A percentile compares a stretch with the other conserved stretches of the same genome.
These are phyloP conservation scores for Anthopleura xanthogrammica DNA, from an alignment of 92 coral and sea anemone genomes.

Conservation along the genomic window DNA sequence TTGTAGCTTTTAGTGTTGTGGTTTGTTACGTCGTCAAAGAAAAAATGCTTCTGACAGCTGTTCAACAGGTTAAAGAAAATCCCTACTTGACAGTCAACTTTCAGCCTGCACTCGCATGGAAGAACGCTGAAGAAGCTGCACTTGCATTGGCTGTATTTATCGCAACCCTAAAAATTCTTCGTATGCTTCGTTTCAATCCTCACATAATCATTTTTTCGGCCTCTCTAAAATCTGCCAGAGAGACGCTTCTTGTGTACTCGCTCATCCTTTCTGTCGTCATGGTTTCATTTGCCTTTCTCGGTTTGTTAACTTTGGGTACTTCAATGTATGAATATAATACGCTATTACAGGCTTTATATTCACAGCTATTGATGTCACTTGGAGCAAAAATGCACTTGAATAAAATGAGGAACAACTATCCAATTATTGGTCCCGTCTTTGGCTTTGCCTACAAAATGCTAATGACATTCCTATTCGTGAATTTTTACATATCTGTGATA, in stretches of 20 bases:
- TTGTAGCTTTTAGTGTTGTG: conserved; percentile 48
- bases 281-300: conserved; percentile 49
- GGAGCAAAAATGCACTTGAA: conserved; percentile 44
- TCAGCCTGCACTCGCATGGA: conserved; percentile 45
- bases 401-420: conserved; percentile 36
- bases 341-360: conserved; percentile 35
- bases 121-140: conserved; percentile 60
- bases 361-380: conserved; percentile 59
- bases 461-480: conserved; percentile 61
- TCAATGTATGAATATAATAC: conserved; percentile 47
- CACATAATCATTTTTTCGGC: conserved; percentile 57
- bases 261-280: conserved; percentile 49
- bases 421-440: conserved; percentile 56
- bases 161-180: conserved; percentile 59
- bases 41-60: conserved; percentile 55
- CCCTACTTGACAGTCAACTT: conserved; percentile 69
- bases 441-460: conserved; percentile 51
- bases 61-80: conserved; percentile 50
- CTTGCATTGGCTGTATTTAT: conserved; percentile 63
- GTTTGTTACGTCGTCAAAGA: conserved; percentile 64
- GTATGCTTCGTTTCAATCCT: conserved; percentile 72
- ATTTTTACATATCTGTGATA: conserved; percentile 73
- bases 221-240: conserved; percentile 51
- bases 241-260: conserved; percentile 52
- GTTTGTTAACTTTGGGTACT: conserved; percentile 47